phyloP scores from a whole-genome alignment of 2,888 invertebrate genomes.

The Parthenolecanium corni region DNA sequence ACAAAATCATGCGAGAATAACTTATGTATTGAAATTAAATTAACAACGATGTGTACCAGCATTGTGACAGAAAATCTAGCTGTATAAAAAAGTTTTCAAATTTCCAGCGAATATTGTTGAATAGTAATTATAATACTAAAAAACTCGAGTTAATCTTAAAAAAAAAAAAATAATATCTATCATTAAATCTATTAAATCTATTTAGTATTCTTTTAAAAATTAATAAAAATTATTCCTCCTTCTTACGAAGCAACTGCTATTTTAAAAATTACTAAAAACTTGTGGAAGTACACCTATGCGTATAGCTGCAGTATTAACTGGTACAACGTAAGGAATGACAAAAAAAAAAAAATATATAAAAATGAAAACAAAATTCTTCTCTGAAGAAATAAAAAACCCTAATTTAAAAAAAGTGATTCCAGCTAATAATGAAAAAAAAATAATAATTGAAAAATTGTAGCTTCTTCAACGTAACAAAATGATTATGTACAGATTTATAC shows the following conservation, averaged over 20 bases:
- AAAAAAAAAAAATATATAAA: conserved; percentile 14
- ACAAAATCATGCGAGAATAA: neutral
- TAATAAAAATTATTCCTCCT: conserved; percentile 15
- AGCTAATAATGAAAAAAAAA: neutral
- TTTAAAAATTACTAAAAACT: conserved; percentile 24
- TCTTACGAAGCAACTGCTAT: conserved; percentile 9
- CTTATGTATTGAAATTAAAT: conserved; percentile 15
- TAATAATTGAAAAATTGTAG: neutral
- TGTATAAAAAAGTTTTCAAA: conserved; percentile 11
- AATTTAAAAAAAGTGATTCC: neutral
- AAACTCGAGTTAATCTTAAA: neutral
- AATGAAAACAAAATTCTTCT: conserved; percentile 20
- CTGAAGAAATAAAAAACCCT: conserved; percentile 13
- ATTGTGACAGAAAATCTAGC: conserved; percentile 15
- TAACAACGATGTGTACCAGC: conserved; percentile 25
- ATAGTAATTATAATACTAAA: conserved; percentile 11
- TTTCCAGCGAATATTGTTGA: neutral
- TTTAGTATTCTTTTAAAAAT: conserved; percentile 20
- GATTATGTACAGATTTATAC: conserved; percentile 24
- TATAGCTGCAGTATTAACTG: conserved; percentile 11
- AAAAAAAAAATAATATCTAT: too few species aligned
- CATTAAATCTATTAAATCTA: too few species aligned
- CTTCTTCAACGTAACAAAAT: conserved; percentile 16
- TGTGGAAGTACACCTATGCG: conserved; percentile 4
- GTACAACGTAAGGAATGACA: conserved; percentile 15